phyloP scores from a whole-genome alignment of 2,113 vertebrate species.

The Burhinus oedicnemus region DNA sequence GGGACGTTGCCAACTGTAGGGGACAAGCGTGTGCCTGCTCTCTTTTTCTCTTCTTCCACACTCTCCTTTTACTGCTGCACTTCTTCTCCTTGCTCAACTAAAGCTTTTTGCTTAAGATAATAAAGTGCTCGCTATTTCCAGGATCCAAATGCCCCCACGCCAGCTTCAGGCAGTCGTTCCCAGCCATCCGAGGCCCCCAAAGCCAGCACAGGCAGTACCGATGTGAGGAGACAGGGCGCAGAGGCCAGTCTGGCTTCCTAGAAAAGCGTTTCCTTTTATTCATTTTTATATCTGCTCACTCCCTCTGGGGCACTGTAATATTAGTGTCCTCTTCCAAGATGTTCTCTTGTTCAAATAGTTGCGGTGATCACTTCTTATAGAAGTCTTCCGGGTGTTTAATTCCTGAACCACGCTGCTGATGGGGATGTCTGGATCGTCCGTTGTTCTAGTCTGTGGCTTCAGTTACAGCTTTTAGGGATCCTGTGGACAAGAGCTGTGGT shows the following conservation, averaged over 20 bases:
- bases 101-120: background rate
- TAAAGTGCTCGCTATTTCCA: background rate
- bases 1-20: background rate
- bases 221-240: background rate
- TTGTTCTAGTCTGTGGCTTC: background rate
- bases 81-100: background rate
- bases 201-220: background rate
- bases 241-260: background rate
- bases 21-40: background rate
- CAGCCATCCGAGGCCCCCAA: background rate
- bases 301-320: background rate
- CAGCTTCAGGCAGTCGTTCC: background rate
- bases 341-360: background rate
- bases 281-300: fast-evolving
- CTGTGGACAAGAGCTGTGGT: background rate
- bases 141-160: background rate
- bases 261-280: background rate
- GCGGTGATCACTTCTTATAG: fast-evolving
- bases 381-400: background rate
- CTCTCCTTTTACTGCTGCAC: background rate
- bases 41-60: background rate
- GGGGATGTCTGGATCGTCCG: background rate
- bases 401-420: background rate
- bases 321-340: background rate
- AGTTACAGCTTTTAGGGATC: background rate